phyloP scores from a whole-genome alignment of 2,888 invertebrate species.

The Strigamia crassipes region DNA sequence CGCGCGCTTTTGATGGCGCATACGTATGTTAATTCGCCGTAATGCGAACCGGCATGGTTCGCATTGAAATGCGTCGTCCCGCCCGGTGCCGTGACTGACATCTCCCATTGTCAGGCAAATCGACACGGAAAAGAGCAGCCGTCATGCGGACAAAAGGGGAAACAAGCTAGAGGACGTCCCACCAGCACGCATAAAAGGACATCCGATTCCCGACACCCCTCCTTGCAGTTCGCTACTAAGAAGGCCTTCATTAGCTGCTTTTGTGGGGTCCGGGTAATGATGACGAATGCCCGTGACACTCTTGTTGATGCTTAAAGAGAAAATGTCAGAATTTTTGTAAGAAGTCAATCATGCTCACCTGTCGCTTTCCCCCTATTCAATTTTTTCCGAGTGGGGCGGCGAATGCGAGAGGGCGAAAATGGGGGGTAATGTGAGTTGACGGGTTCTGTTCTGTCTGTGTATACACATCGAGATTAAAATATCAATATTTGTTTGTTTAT shows the following conservation, averaged over 20 bases:
- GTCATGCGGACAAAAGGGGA: neutral
- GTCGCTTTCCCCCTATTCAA: neutral
- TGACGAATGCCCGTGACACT: conserved; percentile 41
- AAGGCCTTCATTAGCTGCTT: conserved; percentile 28
- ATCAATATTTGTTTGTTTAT: neutral
- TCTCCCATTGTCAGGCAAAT: neutral
- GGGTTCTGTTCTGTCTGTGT: neutral
- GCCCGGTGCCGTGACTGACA: conserved; percentile 22
- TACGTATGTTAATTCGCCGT: neutral
- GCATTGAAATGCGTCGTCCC: conserved; percentile 2
- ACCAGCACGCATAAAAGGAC: neutral
- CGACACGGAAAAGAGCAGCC: conserved; percentile 8
- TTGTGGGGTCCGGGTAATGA: conserved; percentile 43
- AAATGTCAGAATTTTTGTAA: conserved; percentile 19
- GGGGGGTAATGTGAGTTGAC: neutral
- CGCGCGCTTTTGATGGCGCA: neutral
- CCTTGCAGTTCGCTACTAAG: neutral
- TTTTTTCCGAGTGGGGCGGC: neutral
- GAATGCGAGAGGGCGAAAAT: neutral
- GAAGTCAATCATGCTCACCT: conserved; percentile 1
- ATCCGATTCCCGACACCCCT: neutral
- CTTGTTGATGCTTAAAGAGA: neutral
- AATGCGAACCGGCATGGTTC: neutral
- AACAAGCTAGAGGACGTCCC: conserved; percentile 26
- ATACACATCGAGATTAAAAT: neutral